phyloP scores from a whole-genome alignment of 2,113 vertebrate genomes.

The Ondatra zibethicus region DNA sequence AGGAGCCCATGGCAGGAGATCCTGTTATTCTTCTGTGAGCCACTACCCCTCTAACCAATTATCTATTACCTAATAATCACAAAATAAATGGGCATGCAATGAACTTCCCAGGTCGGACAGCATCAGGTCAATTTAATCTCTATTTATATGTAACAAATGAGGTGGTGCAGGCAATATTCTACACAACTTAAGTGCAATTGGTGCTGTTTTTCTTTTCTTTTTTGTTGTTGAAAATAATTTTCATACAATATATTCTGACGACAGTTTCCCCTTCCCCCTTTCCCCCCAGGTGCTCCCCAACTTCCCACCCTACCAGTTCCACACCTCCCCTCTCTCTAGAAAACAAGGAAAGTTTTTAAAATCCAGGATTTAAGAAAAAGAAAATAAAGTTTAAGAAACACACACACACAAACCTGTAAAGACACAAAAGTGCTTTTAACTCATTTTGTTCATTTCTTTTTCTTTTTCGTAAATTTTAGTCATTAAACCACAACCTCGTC shows the following conservation, averaged over 20 bases:
- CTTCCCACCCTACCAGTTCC: too few species aligned
- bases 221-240: neutral
- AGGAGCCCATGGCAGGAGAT: neutral
- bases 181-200: neutral
- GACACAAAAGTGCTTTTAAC: neutral
- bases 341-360: neutral
- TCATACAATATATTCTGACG: neutral
- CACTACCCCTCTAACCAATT: slow-evolving; percentile 6
- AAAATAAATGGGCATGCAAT: neutral
- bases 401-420: neutral
- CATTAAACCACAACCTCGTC: neutral
- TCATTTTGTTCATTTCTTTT: slow-evolving; percentile 16
- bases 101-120: neutral
- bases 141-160: slow-evolving; percentile 64
- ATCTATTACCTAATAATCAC: slow-evolving; percentile 8
- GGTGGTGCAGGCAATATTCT: neutral
- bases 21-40: neutral
- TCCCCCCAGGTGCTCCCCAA: neutral
- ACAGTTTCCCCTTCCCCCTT: neutral
- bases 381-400: neutral
- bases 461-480: slow-evolving; percentile 21
- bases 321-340: neutral
- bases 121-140: neutral
- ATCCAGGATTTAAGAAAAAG: neutral
- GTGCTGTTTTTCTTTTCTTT: neutral